phyloP scores from a whole-genome alignment of 2,113 vertebrate species.

The Stomatorhinus ivindoensis region DNA sequence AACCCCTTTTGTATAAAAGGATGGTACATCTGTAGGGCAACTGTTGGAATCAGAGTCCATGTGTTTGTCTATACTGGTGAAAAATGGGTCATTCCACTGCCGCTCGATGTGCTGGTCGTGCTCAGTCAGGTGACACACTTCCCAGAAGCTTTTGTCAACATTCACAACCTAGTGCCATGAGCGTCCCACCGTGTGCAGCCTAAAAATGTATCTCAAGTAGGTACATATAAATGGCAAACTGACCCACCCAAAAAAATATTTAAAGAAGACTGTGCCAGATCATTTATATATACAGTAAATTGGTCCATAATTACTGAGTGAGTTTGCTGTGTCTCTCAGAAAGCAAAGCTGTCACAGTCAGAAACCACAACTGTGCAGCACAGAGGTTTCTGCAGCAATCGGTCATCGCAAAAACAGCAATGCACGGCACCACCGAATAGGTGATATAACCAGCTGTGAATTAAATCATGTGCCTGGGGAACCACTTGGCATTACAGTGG shows the following conservation, averaged over 20 bases:
- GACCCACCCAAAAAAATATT: neutral
- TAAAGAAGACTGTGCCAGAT: neutral
- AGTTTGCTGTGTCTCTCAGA: conserved; percentile 11
- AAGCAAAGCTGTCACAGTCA: conserved; percentile 14
- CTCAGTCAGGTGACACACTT: neutral
- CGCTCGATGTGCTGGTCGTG: neutral
- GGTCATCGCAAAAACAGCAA: conserved; percentile 20
- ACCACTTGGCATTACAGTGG: conserved; percentile 25
- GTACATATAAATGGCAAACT: neutral
- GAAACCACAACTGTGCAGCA: neutral
- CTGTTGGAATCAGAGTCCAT: neutral
- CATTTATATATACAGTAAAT: neutral
- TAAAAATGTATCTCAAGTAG: neutral
- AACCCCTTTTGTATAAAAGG: neutral
- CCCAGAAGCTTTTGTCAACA: neutral
- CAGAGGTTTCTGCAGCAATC: neutral
- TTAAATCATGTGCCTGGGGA: conserved; percentile 30
- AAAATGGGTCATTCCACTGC: neutral
- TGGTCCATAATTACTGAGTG: neutral
- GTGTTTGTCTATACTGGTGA: neutral
- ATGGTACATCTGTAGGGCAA: neutral
- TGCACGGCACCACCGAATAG: conserved; percentile 25
- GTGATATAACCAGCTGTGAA: conserved; percentile 26
- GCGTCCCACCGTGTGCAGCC: neutral
- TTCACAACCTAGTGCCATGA: neutral